Percentiles rank a stretch among this genome's conserved stretches.
phyloP scores from a whole-genome alignment of 2,113 vertebrate species.

The Heliornis fulica region DNA sequence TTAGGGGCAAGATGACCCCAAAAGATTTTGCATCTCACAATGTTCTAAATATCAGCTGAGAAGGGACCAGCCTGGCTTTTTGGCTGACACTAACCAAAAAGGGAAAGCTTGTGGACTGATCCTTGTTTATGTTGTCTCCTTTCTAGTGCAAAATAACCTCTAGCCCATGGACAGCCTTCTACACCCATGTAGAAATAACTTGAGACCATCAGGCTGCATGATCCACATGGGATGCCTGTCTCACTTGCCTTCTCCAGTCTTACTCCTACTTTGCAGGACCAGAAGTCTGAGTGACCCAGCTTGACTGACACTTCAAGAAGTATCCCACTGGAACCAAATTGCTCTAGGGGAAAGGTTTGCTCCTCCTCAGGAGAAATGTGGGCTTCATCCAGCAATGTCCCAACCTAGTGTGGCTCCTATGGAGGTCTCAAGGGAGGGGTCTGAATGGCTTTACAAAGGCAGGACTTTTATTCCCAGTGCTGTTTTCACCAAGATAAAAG shows the following conservation, averaged over 20 bases:
- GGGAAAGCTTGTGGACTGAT: neutral
- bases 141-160: neutral
- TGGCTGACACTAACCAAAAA: neutral
- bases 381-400: neutral
- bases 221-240: neutral
- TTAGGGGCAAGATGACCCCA: neutral
- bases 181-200: neutral
- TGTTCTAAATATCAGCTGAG: neutral
- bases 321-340: neutral
- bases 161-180: neutral
- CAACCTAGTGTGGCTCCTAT: neutral
- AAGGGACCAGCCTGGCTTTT: neutral
- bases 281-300: neutral
- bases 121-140: neutral
- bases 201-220: neutral
- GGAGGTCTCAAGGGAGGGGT: accelerated
- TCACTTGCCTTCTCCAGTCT: neutral
- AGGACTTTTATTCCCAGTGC: neutral
- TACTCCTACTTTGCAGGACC: neutral
- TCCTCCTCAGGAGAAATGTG: neutral
- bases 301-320: neutral
- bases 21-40: neutral
- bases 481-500: neutral
- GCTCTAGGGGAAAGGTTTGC: neutral
- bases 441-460: neutral